phyloP scores from a whole-genome alignment of 2,888 invertebrate genomes.

The Scaptomyza reducta region DNA sequence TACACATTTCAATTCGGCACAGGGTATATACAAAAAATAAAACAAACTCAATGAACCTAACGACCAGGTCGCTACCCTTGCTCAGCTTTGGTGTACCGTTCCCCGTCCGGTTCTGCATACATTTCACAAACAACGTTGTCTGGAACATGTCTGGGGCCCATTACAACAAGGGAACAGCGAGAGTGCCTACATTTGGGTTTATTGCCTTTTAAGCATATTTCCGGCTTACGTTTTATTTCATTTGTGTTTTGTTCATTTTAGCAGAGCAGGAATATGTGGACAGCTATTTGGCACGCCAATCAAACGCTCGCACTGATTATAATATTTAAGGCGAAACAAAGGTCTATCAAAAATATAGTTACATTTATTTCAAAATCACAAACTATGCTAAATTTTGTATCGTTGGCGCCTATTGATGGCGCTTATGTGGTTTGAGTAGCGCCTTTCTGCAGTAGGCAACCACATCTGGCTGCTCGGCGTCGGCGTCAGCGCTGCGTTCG shows the following conservation, averaged over 20 bases:
- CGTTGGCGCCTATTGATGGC: slow-evolving; percentile 13
- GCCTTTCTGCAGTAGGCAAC: slow-evolving; percentile 73
- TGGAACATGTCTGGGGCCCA: slow-evolving; percentile 66
- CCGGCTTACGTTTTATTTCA: slow-evolving; percentile 55
- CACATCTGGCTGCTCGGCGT: slow-evolving; percentile 56
- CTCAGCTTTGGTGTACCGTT: slow-evolving; percentile 11
- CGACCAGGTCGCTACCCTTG: slow-evolving; percentile 56
- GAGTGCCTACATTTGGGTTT: slow-evolving; percentile 62
- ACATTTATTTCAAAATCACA: slow-evolving; percentile 55
- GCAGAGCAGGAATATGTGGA: slow-evolving; percentile 29
- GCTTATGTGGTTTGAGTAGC: slow-evolving; percentile 74
- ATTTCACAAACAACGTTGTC: slow-evolving; percentile 61
- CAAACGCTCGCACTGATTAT: slow-evolving; percentile 4
- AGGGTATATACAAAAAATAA: slow-evolving; percentile 7
- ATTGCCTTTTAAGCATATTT: slow-evolving; percentile 73
- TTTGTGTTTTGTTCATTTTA: slow-evolving; percentile 36
- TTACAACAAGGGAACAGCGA: slow-evolving; percentile 33
- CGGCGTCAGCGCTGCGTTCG: slow-evolving; percentile 71
- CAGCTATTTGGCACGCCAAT: slow-evolving; percentile 44
- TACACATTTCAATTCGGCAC: not conserved
- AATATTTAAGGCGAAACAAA: not conserved
- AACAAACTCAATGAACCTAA: slow-evolving; percentile 31
- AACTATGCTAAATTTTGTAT: slow-evolving; percentile 22
- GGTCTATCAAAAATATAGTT: slow-evolving; percentile 26
- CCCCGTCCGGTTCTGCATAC: slow-evolving; percentile 42